These are phyloP conservation scores for Serilophus lunatus DNA, from an alignment of 2,113 vertebrate genomes.

Conservation along the genomic window DNA sequence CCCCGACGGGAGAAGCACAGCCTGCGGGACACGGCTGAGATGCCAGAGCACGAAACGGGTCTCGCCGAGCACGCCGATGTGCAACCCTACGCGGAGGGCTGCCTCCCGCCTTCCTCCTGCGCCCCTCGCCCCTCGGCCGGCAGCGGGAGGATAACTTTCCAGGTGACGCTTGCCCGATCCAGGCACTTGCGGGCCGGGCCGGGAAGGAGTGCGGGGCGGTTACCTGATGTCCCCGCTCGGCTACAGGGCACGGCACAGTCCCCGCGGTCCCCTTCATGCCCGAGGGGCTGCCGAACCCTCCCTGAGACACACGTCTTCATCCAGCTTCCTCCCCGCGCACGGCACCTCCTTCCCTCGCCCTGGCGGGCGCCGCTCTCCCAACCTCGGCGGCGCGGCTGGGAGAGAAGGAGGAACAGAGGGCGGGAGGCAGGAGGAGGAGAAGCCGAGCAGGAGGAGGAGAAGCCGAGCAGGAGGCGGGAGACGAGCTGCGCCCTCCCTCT, in stretches of 20 bases:
- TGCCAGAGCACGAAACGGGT: not conserved
- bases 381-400: not conserved
- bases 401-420: not conserved
- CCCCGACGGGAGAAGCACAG: not conserved
- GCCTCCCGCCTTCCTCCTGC: not conserved
- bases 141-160: not conserved
- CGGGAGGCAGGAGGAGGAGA: not conserved
- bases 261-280: slow-evolving; percentile 17
- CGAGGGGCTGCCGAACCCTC: not conserved
- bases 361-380: not conserved
- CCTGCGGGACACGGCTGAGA: fast-evolving
- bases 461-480: not conserved
- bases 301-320: not conserved
- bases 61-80: fast-evolving
- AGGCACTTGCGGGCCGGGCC: not conserved
- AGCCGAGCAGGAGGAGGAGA: not conserved
- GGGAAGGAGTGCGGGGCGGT: not conserved
- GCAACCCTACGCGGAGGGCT: not conserved
- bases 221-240: slow-evolving; percentile 39
- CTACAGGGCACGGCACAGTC: not conserved
- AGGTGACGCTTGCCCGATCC: not conserved
- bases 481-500: not conserved
- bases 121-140: not conserved
- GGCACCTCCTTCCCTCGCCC: not conserved
- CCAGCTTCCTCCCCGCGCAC: not conserved